Evolutionary conservation across 2,797 vertebrate species (phyloP).

Genomic region (Pipistrellus pipistrellus): DNA sequence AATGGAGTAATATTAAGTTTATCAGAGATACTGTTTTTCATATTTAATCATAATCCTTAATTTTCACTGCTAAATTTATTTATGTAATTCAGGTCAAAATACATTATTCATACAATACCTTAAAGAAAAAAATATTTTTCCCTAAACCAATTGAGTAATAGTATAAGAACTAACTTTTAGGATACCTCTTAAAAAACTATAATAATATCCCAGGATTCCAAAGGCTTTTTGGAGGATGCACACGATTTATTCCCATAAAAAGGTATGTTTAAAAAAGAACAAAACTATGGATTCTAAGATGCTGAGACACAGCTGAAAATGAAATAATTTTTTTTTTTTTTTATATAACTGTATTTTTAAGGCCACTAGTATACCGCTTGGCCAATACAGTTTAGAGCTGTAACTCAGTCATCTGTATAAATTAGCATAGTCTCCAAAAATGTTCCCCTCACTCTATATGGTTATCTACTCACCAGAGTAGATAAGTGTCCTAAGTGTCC

Average conservation of each 20-base stretch:
- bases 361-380: neutral
- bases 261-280: slow-evolving; percentile 8
- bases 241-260: slow-evolving; percentile 47
- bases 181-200: slow-evolving; percentile 18
- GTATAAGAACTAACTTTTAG: slow-evolving; percentile 15
- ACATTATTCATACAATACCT: neutral
- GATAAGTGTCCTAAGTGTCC: neutral
- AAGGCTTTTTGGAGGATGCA: neutral
- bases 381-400: neutral
- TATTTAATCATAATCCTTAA: neutral
- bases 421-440: neutral
- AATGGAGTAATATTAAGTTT: neutral
- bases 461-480: neutral
- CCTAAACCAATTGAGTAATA: neutral
- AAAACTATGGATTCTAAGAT: slow-evolving; percentile 1
- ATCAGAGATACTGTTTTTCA: neutral
- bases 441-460: neutral
- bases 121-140: slow-evolving; percentile 41
- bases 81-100: slow-evolving; percentile 53
- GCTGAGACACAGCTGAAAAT: neutral
- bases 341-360: neutral
- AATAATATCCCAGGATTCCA: neutral
- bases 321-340: neutral
- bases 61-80: slow-evolving; percentile 30
- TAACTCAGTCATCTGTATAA: neutral